Evolutionary conservation across 1,140 invertebrate species (phyloP), one percentile per base, ranked within the genome.

Genomic region (Formica exsecta): DNA sequence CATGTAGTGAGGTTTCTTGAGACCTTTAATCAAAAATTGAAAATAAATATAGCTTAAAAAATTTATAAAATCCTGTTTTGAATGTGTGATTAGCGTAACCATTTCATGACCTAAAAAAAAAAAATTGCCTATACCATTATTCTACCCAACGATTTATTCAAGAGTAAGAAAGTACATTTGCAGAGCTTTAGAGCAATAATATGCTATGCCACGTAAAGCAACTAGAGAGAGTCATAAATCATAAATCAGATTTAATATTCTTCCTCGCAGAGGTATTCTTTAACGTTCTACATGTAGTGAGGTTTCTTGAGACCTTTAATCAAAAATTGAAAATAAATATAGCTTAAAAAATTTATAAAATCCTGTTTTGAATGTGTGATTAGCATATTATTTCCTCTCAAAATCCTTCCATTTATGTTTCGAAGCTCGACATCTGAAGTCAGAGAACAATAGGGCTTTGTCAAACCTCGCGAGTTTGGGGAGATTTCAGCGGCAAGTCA

Each of bases 391-490:
- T 54, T 79, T 41, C 29, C 61, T 66, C 11, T 25, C 19, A 66
- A 51, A 51, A 66, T n/a, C 41, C 59, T 66, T 79, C 66, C 62
- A 66, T 66, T 79, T 66, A 79, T 66, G 41, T 66, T 66, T 66
- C 76, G 44, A 68, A 68, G 44, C 44, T 80, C 16, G 62, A 54
- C 25, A 41, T 79, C 6, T 48, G 19, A 68, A 32, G 41, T 77
- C 59, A 48, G 74, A 76, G 59, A 77, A 77, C 75, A 77, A 77
- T 77, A 65, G 75, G 25, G 44, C 75, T 77, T 77, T 77, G 59
- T 64, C 59, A 77, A 77, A 77, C 41, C 75, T 32, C 59, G 38
- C 59, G 75, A 77, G 75, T 77, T 77, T 65, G 57, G 57, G 13
- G 25, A 62, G 54, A 76, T 62, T 57, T 76, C 57, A 41, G 59